Conservation (phyloP, 2,888 invertebrate genomes). For the Plusia festucae region DNA sequence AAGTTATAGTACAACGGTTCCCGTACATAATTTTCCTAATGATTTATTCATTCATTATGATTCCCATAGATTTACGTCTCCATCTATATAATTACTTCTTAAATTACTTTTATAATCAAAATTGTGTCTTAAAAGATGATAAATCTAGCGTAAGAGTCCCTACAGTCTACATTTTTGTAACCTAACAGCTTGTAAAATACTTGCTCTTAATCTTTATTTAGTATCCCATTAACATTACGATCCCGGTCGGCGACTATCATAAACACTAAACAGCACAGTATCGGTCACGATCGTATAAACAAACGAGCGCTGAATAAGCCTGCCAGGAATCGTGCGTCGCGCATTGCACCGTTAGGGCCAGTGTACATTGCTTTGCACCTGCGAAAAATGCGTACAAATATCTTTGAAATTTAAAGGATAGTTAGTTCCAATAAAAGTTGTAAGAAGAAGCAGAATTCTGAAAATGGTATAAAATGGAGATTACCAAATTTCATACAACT, state of each 20-base stretch:
- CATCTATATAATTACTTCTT: too few relatives aligned
- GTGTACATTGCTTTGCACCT: conserved; percentile 3
- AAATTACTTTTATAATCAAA: too few relatives aligned
- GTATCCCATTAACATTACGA: conserved; percentile 23
- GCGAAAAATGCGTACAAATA: neutral
- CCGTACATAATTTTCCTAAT: too few relatives aligned
- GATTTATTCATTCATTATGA: too few relatives aligned
- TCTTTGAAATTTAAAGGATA: neutral
- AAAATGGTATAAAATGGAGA: too few relatives aligned
- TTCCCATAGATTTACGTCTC: too few relatives aligned
- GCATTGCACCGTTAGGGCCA: conserved; percentile 26
- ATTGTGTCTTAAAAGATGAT: too few relatives aligned
- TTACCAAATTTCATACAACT: too few relatives aligned
- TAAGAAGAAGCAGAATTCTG: too few relatives aligned
- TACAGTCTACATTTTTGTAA: neutral
- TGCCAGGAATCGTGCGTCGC: conserved; percentile 39
- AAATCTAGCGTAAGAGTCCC: neutral
- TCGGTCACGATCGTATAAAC: conserved; percentile 53
- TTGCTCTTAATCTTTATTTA: neutral
- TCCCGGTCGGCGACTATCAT: conserved; percentile 14
- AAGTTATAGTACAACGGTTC: too few relatives aligned
- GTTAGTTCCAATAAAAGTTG: too few relatives aligned
- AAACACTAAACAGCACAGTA: conserved; percentile 31
- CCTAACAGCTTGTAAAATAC: neutral
- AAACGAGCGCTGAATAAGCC: conserved; percentile 15